A percentile compares a stretch with the other conserved stretches of the same genome.
Conservation (phyloP, 2,888 invertebrate genomes). For the Apodemia mormo region DNA sequence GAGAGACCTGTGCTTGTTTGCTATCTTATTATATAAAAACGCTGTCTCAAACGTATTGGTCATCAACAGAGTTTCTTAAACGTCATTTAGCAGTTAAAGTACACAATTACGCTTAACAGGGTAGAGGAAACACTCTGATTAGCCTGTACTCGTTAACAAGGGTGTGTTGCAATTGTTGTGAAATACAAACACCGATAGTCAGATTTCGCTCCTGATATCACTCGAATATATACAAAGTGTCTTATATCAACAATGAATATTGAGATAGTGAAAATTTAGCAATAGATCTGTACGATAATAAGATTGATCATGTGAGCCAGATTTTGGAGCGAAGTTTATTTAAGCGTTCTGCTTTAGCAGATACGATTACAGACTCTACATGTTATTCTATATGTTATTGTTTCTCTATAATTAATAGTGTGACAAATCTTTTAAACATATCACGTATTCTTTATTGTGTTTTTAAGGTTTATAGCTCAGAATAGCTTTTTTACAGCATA, state of each 20-base stretch:
- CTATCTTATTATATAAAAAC: no score
- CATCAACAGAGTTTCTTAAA: no score
- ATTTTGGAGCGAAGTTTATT: background rate
- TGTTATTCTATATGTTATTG: background rate
- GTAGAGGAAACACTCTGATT: background rate
- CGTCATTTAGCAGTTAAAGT: no score
- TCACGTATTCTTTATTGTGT: no score
- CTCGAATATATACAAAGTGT: background rate
- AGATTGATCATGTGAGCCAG: conserved; percentile 4
- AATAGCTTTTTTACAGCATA: no score
- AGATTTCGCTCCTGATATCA: conserved; percentile 11
- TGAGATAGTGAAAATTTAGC: conserved; percentile 9
- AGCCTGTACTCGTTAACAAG: conserved; percentile 13
- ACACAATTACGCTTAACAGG: background rate
- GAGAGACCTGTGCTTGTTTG: no score
- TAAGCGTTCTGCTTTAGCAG: background rate
- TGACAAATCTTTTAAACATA: background rate
- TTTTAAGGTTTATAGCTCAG: no score
- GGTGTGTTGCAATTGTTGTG: conserved; percentile 31
- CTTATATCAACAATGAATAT: conserved; percentile 5
- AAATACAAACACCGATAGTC: conserved; percentile 25
- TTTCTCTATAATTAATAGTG: background rate
- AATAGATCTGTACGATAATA: background rate
- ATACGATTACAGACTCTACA: background rate
- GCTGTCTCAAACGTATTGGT: no score